A percentile compares a stretch with the other conserved stretches of the same genome.
phyloP scores from a whole-genome alignment of 2,888 invertebrate genomes.

The Mythimna albipuncta region DNA sequence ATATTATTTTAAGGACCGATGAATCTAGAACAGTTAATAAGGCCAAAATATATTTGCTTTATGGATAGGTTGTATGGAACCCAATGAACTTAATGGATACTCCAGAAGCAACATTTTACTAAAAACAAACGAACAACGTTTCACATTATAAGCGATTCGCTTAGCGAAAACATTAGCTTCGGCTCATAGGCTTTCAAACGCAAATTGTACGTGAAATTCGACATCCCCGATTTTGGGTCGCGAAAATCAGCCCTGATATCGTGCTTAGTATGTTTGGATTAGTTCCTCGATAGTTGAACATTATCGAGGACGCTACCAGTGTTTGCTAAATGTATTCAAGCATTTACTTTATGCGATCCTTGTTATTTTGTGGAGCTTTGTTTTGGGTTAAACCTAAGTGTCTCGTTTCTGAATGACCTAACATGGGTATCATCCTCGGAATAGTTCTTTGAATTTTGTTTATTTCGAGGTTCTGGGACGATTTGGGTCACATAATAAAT shows the following conservation, averaged over 20 bases:
- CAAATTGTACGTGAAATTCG: constrained; percentile 89
- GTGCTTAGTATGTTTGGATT: constrained; percentile 74
- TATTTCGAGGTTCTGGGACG: constrained; percentile 23
- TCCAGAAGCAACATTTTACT: constrained; percentile 70
- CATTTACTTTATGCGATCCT: constrained; percentile 49
- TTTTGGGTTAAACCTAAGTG: constrained; percentile 44
- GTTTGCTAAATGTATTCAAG: constrained; percentile 58
- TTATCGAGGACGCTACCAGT: constrained; percentile 57
- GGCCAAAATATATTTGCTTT: constrained; percentile 35
- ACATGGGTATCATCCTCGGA: constrained; percentile 36
- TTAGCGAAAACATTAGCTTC: constrained; percentile 87
- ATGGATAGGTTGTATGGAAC: constrained; percentile 38
- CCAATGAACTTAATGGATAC: constrained; percentile 42
- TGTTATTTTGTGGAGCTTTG: constrained; percentile 52
- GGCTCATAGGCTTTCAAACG: constrained; percentile 87
- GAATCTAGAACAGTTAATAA: constrained; percentile 7
- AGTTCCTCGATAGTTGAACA: constrained; percentile 64
- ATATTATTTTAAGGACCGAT: constrained; percentile 9
- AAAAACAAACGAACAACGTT: constrained; percentile 65
- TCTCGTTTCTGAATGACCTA: constrained; percentile 39
- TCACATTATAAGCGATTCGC: constrained; percentile 80
- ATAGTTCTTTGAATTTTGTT: constrained; percentile 37
- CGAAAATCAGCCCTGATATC: constrained; percentile 74
- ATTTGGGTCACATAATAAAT: constrained; percentile 33
- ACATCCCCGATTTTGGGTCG: constrained; percentile 80